Conservation (phyloP, 1,140 invertebrate genomes). For the Leptinotarsa undecemlineata region DNA sequence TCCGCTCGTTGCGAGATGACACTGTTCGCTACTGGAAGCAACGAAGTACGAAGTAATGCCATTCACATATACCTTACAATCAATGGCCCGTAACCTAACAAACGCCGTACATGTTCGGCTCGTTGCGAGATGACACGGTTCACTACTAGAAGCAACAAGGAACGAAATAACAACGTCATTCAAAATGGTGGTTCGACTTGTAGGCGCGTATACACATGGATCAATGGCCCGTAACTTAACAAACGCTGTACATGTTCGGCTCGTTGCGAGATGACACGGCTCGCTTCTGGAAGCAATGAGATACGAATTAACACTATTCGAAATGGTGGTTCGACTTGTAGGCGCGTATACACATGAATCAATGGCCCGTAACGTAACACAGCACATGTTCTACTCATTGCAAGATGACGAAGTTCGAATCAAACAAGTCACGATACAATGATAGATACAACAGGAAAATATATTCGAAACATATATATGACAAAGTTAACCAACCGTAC, state of each 20-base stretch:
- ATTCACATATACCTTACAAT: background rate
- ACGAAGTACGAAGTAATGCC: background rate
- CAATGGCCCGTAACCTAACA: background rate
- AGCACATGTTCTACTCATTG: background rate
- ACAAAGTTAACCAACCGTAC: too few relatives aligned
- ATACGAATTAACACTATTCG: background rate
- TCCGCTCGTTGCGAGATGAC: background rate
- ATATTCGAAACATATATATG: too few relatives aligned
- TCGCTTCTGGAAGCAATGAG: background rate
- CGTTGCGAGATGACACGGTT: background rate
- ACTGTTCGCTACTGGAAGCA: background rate
- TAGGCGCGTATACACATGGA: background rate
- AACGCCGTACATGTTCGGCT: background rate
- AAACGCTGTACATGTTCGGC: background rate
- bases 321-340: background rate
- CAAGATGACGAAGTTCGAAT: background rate
- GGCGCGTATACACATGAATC: fast-evolving
- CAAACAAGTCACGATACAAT: background rate
- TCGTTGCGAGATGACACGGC: background rate
- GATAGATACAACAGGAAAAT: background rate
- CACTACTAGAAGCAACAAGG: too few relatives aligned
- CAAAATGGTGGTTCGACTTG: background rate
- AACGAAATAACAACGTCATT: background rate
- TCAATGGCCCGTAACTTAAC: background rate
- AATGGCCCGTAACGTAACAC: background rate